Evolutionary conservation across 2,113 vertebrate species (phyloP), one percentile per base, ranked within the genome.

Genomic region (Lota lota): DNA sequence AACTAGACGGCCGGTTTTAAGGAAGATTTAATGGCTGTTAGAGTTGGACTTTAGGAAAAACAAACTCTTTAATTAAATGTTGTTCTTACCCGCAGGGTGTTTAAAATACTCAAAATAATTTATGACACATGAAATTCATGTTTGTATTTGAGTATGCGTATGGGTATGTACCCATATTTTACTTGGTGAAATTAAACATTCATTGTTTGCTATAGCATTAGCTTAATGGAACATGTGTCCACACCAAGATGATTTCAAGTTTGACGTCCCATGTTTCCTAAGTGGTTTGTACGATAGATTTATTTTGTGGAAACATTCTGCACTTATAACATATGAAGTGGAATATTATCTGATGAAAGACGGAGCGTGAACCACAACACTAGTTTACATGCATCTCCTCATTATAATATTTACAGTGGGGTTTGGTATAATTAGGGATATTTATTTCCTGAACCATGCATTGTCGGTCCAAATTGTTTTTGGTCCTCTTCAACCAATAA

Each of bases 341-440:
- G 59, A 28, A 56, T 73, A 57, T 63, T 56, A 17, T 22, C 61
- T 68, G 65, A 58, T 81, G 72, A 81, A 81, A 59, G 72, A 81
- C 77, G 68, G 57, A 67, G 18, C 59, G 63, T 75, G 74, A 57
- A 28, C 56, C 19, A 66, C 60, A 2, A 1, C 20, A 18, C 21
- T 17, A 51, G 12, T 62, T 18, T 63, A 57, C 68, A 68, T 64
- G 14, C 22, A 15, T 61, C 12, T 57, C 20, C 40, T 47, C 8
- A 14, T 47, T 47, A 1, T 47, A 47, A 47, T 12, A 10, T 10
- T 47, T 10, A 1, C 40, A 47, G 40, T 47, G 40, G 11, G 40
- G 40, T 47, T 47, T 10, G 12, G 40, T 14, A 47, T 47, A 47
- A 47, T 47, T 47, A 47, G 40, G 40, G 7, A 2, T 47, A 47